Percentiles rank a stretch among this genome's conserved stretches.
These are phyloP conservation scores for Zele albiditarsus DNA, from an alignment of 2,888 invertebrate species.

Conservation along the genomic window DNA sequence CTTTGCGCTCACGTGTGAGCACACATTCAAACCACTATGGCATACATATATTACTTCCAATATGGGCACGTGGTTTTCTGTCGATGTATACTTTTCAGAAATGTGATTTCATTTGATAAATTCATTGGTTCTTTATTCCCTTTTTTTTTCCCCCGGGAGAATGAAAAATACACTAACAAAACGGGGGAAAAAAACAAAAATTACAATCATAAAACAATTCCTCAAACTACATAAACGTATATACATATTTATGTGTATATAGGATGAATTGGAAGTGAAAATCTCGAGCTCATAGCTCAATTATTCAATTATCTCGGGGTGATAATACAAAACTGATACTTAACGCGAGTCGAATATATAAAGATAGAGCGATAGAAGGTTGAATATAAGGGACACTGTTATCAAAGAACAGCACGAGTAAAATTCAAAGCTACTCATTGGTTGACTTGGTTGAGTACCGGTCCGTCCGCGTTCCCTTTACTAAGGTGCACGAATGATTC, in stretches of 20 bases:
- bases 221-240: too few species aligned
- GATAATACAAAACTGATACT: slow-evolving; percentile 22
- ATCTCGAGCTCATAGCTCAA: not conserved
- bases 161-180: too few species aligned
- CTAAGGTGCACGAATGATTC: slow-evolving; percentile 35
- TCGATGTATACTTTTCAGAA: slow-evolving; percentile 21
- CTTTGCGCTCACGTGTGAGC: slow-evolving; percentile 35
- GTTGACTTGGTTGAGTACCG: slow-evolving; percentile 7
- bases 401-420: slow-evolving; percentile 18
- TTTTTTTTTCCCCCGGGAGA: too few species aligned
- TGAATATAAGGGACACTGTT: slow-evolving; percentile 3
- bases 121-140: not conserved
- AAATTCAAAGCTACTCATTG: slow-evolving; percentile 18
- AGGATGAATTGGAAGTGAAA: too few species aligned
- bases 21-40: not conserved
- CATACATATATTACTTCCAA: slow-evolving; percentile 9
- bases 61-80: slow-evolving; percentile 32
- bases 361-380: slow-evolving; percentile 6
- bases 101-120: too few species aligned
- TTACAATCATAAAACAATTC: too few species aligned
- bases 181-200: not conserved
- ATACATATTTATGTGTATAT: too few species aligned
- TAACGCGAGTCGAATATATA: slow-evolving; percentile 31
- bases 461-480: not conserved
- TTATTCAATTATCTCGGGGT: slow-evolving; percentile 13